phyloP scores from a whole-genome alignment of 1,140 invertebrate species.

The Polypedilum pembai region DNA sequence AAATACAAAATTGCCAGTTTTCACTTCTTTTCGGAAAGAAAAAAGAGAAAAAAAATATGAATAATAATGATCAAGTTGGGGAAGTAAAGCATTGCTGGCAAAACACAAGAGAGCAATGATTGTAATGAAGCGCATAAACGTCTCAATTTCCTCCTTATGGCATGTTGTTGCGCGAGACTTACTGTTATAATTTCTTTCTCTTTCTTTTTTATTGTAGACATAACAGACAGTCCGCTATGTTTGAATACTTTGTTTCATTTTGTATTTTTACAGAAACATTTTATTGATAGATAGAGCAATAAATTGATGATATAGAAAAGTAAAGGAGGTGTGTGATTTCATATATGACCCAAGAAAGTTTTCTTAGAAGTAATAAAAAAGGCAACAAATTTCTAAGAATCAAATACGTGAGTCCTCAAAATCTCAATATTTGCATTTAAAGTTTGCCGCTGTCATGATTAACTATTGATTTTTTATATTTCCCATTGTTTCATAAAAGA shows the following conservation, averaged over 20 bases:
- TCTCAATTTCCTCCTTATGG: slow-evolving; percentile 5
- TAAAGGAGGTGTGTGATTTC: too few relatives aligned
- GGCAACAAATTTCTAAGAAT: too few relatives aligned
- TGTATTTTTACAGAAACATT: too few relatives aligned
- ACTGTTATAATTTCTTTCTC: slow-evolving; percentile 1
- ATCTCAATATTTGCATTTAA: too few relatives aligned
- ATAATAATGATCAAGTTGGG: background rate
- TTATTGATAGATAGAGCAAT: too few relatives aligned
- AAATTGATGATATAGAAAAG: too few relatives aligned
- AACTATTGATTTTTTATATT: too few relatives aligned
- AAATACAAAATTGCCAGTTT: slow-evolving; percentile 8
- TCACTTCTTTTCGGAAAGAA: background rate
- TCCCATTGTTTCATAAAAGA: too few relatives aligned
- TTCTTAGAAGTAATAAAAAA: too few relatives aligned
- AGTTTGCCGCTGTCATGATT: too few relatives aligned
- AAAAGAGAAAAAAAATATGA: background rate
- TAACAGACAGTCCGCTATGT: slow-evolving; percentile 10
- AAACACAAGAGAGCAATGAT: slow-evolving; percentile 12
- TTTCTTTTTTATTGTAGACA: background rate
- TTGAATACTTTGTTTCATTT: background rate
- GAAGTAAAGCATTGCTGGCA: background rate
- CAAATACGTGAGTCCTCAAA: too few relatives aligned
- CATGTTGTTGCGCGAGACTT: background rate
- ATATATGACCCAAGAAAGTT: too few relatives aligned
- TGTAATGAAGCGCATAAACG: slow-evolving; percentile 16